phyloP scores from a whole-genome alignment of 2,888 invertebrate genomes.

The Latheticus oryzae region DNA sequence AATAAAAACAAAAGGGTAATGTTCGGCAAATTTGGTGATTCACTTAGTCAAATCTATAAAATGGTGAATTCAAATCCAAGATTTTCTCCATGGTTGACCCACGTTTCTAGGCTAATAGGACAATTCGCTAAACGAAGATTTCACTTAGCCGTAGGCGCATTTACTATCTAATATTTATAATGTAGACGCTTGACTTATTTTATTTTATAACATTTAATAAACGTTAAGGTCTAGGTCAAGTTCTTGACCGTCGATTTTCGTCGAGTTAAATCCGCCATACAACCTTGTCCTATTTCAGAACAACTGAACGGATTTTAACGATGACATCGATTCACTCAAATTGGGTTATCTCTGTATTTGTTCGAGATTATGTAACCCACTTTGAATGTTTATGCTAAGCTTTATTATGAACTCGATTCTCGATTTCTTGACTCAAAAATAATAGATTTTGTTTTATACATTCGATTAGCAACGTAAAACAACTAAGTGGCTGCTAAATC shows the following conservation, averaged over 20 bases:
- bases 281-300: constrained; percentile 30
- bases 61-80: constrained; percentile 9
- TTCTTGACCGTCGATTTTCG: constrained; percentile 43
- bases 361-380: constrained; percentile 48
- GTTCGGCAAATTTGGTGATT: constrained; percentile 25
- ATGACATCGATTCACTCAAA: constrained; percentile 42
- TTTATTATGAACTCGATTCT: constrained; percentile 38
- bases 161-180: constrained; percentile 55
- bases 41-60: constrained; percentile 31
- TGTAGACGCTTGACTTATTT: constrained; percentile 41
- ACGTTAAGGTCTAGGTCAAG: constrained; percentile 52
- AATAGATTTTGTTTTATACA: too few species aligned
- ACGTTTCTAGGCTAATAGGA: constrained; percentile 57
- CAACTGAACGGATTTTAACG: constrained; percentile 22
- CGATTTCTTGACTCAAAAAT: constrained; percentile 25
- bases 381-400: constrained; percentile 36
- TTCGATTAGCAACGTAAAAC: too few species aligned
- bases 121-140: constrained; percentile 57
- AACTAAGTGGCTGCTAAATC: too few species aligned
- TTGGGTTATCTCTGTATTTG: constrained; percentile 48
- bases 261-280: constrained; percentile 16
- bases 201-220: constrained; percentile 47
- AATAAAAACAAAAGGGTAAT: constrained; percentile 35
- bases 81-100: constrained; percentile 49
- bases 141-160: constrained; percentile 55